Base-by-base conservation (phyloP, 2,113 vertebrate genomes). In the Heterochromis multidens region DNA sequence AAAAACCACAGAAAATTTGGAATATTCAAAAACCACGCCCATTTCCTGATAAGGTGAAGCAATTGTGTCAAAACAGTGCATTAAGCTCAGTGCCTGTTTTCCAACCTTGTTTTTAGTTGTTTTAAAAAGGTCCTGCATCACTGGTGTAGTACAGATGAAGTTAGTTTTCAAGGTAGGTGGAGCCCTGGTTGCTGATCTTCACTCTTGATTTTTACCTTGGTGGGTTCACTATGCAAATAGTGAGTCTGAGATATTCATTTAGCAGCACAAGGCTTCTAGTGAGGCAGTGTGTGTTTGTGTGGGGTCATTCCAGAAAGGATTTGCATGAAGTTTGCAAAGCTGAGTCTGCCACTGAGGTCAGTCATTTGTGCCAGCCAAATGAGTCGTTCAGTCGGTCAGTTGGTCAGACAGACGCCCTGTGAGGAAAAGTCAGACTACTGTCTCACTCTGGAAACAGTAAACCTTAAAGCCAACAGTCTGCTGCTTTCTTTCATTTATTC, bases 251-350 rank as follows among this genome's bases (percentile, higher is more conserved):
- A 23, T 80, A 52, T 89, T 76, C 21, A 82, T 88, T 67, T 63
- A 58, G 78, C 29, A 86, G 52, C 27, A 74, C 49, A 79, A 59
- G 78, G 35, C 80, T 43, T 79, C 59, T 63, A 31, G 70, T 56
- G 67, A 80, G 49, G 31, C 13, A 74, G 29, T 74, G 52, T 33
- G 13, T 78, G 23, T 65, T n/a, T 77, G 14, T 84, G 65, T 77
- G 43, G 33, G 21, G 56, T 9, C 4, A 27, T 54, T 80, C 76
- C 80, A 43, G n/a, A 60, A 79, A 74, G 54, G 12, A 87, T 92
- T 89, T 93, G 85, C 92, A 92, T 93, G n/a, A 87, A 52, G 60
- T 89, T 90, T 90, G 85, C 88, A 83, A 87, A 83, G 33, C 82
- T 80, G 33, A 62, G 19, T 80, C 60, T 57, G 57, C 58, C 16